Evolutionary conservation across 2,113 vertebrate genomes (phyloP).

Genomic region (Tragulus kanchil): DNA sequence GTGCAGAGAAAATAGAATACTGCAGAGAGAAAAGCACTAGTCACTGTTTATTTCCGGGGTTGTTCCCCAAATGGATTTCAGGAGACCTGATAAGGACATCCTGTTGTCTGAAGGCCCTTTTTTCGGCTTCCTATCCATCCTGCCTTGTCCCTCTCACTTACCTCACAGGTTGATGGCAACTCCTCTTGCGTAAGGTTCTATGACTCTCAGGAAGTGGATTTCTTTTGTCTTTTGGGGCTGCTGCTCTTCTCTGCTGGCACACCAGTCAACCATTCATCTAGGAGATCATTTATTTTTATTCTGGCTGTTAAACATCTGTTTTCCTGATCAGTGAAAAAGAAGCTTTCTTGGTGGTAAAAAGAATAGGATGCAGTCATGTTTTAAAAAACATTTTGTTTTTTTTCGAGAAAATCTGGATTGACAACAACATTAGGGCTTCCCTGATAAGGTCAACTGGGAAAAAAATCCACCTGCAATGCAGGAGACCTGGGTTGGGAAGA

Average conservation of each 20-base stretch:
- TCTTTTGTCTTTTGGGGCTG: background rate
- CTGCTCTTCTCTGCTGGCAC: background rate
- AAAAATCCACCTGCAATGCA: too few relatives aligned
- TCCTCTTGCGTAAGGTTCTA: background rate
- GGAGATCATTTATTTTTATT: background rate
- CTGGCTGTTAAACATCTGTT: background rate
- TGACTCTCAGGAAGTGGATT: background rate
- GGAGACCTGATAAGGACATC: background rate
- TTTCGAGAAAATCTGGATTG: background rate
- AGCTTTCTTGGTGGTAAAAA: background rate
- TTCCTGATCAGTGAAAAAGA: background rate
- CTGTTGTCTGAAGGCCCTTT: background rate
- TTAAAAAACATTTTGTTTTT: background rate
- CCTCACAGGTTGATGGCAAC: background rate
- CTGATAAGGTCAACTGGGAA: too few relatives aligned
- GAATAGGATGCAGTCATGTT: background rate
- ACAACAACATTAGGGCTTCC: background rate
- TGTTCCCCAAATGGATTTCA: background rate
- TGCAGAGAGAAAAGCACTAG: background rate
- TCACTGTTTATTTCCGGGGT: background rate
- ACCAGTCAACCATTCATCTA: background rate
- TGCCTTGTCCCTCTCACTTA: background rate
- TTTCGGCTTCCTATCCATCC: background rate
- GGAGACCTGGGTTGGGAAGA: too few relatives aligned
- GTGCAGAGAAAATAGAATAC: background rate